phyloP scores from a whole-genome alignment of 2,113 vertebrate genomes.

The Zingel zingel region DNA sequence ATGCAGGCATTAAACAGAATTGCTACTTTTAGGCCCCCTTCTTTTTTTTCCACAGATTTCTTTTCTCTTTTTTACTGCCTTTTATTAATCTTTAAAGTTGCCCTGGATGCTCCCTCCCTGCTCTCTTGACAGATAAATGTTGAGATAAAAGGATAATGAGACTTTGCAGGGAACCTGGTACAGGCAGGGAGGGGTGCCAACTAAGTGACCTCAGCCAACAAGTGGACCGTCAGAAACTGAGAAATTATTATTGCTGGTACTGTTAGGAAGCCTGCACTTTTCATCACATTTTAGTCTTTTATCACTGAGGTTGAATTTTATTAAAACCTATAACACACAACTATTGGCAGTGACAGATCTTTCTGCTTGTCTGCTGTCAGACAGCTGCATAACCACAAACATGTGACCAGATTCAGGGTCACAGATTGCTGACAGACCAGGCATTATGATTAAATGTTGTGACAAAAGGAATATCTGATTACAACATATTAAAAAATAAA shows the following conservation, averaged over 20 bases:
- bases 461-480: not conserved
- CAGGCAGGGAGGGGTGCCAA: constrained; percentile 70
- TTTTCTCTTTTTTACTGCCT: constrained; percentile 80
- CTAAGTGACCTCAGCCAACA: constrained; percentile 81
- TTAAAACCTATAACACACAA: not conserved
- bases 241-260: not conserved
- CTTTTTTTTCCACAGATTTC: constrained; percentile 45
- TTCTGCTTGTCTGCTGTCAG: not conserved
- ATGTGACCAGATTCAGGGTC: not conserved
- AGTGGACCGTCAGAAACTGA: constrained; percentile 55
- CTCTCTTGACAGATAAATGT: constrained; percentile 97
- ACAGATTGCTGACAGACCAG: constrained; percentile 3
- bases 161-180: constrained; percentile 75
- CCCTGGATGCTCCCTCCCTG: constrained; percentile 88
- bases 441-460: constrained; percentile 1
- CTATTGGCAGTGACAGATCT: not conserved
- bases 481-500: not conserved
- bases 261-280: not conserved
- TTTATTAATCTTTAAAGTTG: constrained; percentile 94
- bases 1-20: constrained; percentile 89
- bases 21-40: constrained; percentile 84
- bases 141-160: constrained; percentile 96
- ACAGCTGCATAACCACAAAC: constrained; percentile 5
- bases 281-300: not conserved
- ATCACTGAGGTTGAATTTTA: constrained; percentile 18